A percentile compares a stretch with the other conserved stretches of the same genome.
phyloP scores from a whole-genome alignment of 2,113 vertebrate species.

The Dicerorhinus sumatrensis region DNA sequence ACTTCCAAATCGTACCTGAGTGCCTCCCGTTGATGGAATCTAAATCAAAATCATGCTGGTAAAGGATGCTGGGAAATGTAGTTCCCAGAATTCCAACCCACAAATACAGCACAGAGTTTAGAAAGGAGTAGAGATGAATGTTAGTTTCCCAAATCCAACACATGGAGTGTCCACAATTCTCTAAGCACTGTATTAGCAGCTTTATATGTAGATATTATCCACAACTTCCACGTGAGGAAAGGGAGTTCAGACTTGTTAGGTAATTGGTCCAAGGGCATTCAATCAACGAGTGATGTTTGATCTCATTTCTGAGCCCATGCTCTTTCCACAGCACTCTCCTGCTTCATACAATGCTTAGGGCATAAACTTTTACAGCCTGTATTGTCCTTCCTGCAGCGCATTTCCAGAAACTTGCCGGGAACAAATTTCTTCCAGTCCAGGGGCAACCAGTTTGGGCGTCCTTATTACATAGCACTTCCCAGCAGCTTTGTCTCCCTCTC shows the following conservation, averaged over 20 bases:
- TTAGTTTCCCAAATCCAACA: neutral
- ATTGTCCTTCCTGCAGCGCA: neutral
- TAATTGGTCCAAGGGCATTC: neutral
- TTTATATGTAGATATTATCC: neutral
- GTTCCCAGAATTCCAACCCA: neutral
- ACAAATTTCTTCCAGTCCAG: conserved; percentile 40
- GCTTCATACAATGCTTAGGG: neutral
- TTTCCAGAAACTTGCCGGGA: conserved; percentile 9
- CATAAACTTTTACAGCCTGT: neutral
- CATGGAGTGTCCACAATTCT: neutral
- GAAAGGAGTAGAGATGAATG: neutral
- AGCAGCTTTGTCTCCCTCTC: neutral
- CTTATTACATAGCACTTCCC: neutral
- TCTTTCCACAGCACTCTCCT: neutral
- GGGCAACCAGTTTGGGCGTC: neutral
- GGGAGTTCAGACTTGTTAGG: neutral
- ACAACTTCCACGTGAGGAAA: neutral
- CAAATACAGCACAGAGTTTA: neutral
- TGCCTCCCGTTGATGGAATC: neutral
- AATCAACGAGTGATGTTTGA: neutral
- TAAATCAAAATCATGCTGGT: neutral
- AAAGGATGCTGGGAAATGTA: neutral
- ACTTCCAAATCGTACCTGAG: neutral
- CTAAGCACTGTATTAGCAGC: neutral
- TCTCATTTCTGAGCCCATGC: neutral